Evolutionary conservation across 2,888 invertebrate species (phyloP), one percentile per base, ranked within the genome.

Genomic region (Beris chalybata): DNA sequence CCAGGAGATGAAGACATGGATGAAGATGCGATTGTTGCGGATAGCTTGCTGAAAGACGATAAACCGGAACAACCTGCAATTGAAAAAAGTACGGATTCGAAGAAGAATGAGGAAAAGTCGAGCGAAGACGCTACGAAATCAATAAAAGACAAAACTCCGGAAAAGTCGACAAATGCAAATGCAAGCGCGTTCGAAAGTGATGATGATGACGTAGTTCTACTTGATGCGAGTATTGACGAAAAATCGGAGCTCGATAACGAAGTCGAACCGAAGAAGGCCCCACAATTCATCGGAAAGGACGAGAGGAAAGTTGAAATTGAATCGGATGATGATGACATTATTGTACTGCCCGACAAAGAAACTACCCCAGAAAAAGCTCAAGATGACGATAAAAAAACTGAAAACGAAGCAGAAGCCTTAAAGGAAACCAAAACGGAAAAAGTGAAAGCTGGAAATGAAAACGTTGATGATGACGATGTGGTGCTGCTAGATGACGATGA

Each of bases 401-500:
- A 30, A n/a, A 29, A 47, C 12, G 59, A 59, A 59, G 43, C 7
- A 5, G 30, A 30, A 6, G 6, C 12, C 29, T 31, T n/a, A 12
- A 48, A 15, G 30, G 50, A 50, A 5, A 15, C 9, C 15, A 38
- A 15, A 52, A 9, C 47, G 13, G 61, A 52, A 50, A 52, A 38
- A 50, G 13, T 50, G 4, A 13, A 48, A 15, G 3, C 6, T 56
- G 7, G 5, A 13, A 6, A 53, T n/a, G 13, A 15, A 38, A 56
- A 5, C 22, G 56, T 67, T 5, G 64, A 52, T 12, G 61, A 57
- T 31, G 15, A 7, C 0, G 38, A 57, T 5, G 7, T 15, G 45
- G 52, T 48, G 9, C 48, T 43, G 11, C 12, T 32, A 67, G 65
- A 68, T 15, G 31, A 65, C 4, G 67, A 67, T 45, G 68, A 67